A percentile compares a stretch with the other conserved stretches of the same genome.
These are phyloP conservation scores for Spilarctia lutea DNA, from an alignment of 2,888 invertebrate species.

Conservation along the genomic window DNA sequence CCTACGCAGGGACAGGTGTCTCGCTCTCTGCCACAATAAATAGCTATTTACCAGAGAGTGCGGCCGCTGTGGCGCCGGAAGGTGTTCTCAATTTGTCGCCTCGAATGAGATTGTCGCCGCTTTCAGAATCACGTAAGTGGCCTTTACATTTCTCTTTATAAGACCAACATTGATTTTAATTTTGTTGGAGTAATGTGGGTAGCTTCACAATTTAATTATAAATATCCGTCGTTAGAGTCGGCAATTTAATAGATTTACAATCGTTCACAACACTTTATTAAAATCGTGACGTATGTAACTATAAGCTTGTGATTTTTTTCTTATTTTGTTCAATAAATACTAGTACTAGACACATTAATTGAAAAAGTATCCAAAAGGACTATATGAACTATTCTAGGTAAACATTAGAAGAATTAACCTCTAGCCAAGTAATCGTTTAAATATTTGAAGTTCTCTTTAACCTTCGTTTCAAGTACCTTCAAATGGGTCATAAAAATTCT, in stretches of 20 bases:
- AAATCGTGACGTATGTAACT: too few species aligned
- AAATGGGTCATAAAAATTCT: background rate
- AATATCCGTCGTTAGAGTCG: background rate
- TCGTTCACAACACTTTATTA: background rate
- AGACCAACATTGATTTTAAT: conserved; percentile 56
- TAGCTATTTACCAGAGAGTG: conserved; percentile 78
- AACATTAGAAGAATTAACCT: background rate
- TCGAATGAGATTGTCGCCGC: conserved; percentile 83
- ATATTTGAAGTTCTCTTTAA: background rate
- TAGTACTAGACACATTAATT: background rate
- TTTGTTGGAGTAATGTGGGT: conserved; percentile 30
- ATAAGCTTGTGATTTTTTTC: too few species aligned
- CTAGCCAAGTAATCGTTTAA: background rate
- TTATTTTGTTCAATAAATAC: too few species aligned
- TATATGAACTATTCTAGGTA: background rate
- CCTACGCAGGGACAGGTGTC: conserved; percentile 76
- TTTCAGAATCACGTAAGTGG: conserved; percentile 81
- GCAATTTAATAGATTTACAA: background rate
- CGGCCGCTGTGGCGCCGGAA: conserved; percentile 72
- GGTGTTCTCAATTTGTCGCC: conserved; percentile 84
- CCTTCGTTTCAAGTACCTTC: background rate
- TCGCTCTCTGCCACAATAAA: conserved; percentile 76
- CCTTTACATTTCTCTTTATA: conserved; percentile 81
- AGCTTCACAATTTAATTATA: background rate
- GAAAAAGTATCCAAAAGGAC: background rate